Evolutionary conservation across 2,113 vertebrate species (phyloP).

Genomic region (Neogobius melanostomus): DNA sequence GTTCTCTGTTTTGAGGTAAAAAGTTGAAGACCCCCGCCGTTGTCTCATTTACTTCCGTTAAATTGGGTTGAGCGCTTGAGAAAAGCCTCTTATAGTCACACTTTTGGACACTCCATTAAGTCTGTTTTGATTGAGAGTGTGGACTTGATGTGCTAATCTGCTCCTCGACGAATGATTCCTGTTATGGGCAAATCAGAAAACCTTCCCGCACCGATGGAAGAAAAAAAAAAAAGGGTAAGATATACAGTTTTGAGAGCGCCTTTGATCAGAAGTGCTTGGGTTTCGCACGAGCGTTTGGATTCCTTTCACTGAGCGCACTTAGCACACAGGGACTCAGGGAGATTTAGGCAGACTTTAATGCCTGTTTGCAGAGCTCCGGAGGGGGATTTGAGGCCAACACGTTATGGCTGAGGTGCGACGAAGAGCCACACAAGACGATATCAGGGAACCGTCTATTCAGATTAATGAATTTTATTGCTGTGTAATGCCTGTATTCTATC

Average conservation of each 20-base stretch:
- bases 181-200: conserved; percentile 55
- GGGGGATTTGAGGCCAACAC: conserved; percentile 67
- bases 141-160: conserved; percentile 72
- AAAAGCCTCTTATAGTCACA: conserved; percentile 29
- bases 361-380: conserved; percentile 69
- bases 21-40: neutral
- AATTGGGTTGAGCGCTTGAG: conserved; percentile 12
- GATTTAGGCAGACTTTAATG: conserved; percentile 68
- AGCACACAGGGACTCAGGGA: conserved; percentile 63
- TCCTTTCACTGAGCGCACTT: conserved; percentile 69
- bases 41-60: conserved; percentile 16
- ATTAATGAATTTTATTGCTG: too few species aligned
- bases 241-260: conserved; percentile 61
- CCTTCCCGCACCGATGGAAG: conserved; percentile 10
- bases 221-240: conserved; percentile 52
- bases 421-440: conserved; percentile 65
- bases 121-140: conserved; percentile 63
- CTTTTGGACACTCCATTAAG: conserved; percentile 62
- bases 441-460: neutral
- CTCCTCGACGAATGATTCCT: conserved; percentile 59
- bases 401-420: conserved; percentile 57
- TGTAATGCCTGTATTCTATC: too few species aligned
- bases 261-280: conserved; percentile 75
- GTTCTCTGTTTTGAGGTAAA: neutral
- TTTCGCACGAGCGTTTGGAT: conserved; percentile 70